Evolutionary conservation across 1,140 invertebrate genomes (phyloP).

Genomic region (Trachelipus rathkii): DNA sequence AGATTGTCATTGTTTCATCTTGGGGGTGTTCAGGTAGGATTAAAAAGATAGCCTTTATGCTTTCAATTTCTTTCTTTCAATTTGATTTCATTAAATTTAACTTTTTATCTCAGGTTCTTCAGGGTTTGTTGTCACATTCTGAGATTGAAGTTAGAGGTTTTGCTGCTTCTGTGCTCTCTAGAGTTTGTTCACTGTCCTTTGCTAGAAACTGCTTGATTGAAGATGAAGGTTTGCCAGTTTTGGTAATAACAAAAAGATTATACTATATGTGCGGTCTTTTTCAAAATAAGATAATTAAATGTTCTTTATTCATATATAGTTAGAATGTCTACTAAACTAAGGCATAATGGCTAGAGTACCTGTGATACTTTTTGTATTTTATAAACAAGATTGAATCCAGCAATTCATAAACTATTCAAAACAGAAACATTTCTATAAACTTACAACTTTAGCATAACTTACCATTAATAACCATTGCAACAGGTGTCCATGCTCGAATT

Average conservation of each 20-base stretch:
- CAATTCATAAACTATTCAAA: no score
- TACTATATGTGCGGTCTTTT: no score
- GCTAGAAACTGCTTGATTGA: conserved; percentile 29
- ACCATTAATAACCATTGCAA: no score
- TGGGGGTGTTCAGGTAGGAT: conserved; percentile 29
- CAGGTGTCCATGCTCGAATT: background rate
- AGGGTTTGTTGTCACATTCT: conserved; percentile 33
- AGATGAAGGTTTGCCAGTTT: conserved; percentile 19
- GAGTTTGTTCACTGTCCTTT: conserved; percentile 28
- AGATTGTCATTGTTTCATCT: conserved; percentile 29
- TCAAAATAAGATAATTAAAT: no score
- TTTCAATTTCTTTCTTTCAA: background rate
- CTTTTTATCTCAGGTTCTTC: conserved; percentile 26
- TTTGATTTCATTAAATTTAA: background rate
- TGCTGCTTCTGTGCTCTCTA: conserved; percentile 37
- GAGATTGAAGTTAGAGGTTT: conserved; percentile 38
- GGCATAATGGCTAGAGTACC: no score
- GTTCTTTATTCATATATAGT: no score
- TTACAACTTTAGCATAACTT: no score
- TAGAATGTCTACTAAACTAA: no score
- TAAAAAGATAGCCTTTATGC: background rate
- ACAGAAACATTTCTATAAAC: no score
- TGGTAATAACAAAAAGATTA: background rate
- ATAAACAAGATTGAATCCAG: no score
- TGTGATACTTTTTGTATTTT: no score